Percentiles rank a stretch among this genome's conserved stretches.
Conservation (phyloP, 23 tunicate species). For the Trididemnum clinides region DNA sequence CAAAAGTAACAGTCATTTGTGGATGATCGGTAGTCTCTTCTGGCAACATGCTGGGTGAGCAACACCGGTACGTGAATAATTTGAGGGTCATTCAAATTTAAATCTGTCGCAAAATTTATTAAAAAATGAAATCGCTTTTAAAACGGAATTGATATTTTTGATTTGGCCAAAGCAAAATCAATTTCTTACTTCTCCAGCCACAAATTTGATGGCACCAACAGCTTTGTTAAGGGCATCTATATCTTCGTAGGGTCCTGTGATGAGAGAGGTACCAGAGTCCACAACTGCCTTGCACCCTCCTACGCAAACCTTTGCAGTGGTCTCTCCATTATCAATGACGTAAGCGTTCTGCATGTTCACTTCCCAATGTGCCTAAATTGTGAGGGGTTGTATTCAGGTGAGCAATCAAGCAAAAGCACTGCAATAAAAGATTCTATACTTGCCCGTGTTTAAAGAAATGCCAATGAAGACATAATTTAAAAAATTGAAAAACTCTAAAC, state of each 20-base stretch:
- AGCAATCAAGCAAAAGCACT: too few species aligned
- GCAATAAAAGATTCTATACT: too few species aligned
- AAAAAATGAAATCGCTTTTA: not conserved
- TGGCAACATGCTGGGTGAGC: too few species aligned
- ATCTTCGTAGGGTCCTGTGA: constrained; percentile 78
- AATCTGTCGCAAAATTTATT: too few species aligned
- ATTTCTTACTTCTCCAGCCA: constrained; percentile 76
- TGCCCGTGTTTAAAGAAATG: too few species aligned
- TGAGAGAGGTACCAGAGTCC: constrained; percentile 87
- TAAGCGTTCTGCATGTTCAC: constrained; percentile 58
- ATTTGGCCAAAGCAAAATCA: too few species aligned
- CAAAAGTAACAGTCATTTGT: too few species aligned
- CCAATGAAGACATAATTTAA: too few species aligned
- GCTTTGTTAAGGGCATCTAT: constrained; percentile 70
- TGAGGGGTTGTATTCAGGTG: too few species aligned
- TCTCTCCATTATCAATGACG: not conserved
- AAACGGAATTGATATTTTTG: not conserved
- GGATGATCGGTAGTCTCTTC: too few species aligned
- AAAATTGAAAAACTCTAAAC: too few species aligned
- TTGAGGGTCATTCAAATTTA: not conserved
- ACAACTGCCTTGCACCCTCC: constrained; percentile 80
- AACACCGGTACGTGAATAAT: not conserved
- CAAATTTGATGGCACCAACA: constrained; percentile 79
- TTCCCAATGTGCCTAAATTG: constrained; percentile 96
- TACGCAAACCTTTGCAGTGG: constrained; percentile 4